These are phyloP conservation scores for Ephydatia muelleri DNA, from an alignment of 37 sponge, comb jelly and placozoan genomes.

Conservation along the genomic window DNA sequence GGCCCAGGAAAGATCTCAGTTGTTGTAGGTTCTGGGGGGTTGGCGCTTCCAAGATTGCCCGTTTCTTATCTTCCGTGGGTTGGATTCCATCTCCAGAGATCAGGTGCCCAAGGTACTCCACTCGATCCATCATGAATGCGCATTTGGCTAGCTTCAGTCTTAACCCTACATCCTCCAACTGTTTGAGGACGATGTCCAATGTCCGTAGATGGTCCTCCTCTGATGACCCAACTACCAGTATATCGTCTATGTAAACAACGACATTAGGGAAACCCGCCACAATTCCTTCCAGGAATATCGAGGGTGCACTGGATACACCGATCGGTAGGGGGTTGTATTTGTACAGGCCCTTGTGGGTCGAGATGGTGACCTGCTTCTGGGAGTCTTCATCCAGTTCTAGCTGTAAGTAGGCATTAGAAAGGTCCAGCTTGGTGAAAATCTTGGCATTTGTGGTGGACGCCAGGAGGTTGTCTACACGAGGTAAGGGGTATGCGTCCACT, in stretches of 20 bases:
- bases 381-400: slow-evolving; percentile 8
- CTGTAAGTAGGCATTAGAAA: slow-evolving; percentile 10
- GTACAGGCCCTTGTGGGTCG: slow-evolving; percentile 13
- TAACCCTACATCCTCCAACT: slow-evolving; percentile 5
- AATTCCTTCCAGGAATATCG: slow-evolving; percentile 73
- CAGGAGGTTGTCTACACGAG: neutral
- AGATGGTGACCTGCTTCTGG: slow-evolving; percentile 1
- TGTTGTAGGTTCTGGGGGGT: slow-evolving; percentile 28
- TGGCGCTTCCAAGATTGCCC: slow-evolving; percentile 17
- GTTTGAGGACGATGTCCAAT: slow-evolving; percentile 10
- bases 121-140: slow-evolving; percentile 4
- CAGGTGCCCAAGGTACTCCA: slow-evolving; percentile 22
- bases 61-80: neutral
- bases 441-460: neutral
- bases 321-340: neutral
- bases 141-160: slow-evolving; percentile 14
- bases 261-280: slow-evolving; percentile 44
- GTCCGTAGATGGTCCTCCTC: slow-evolving; percentile 17
- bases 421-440: slow-evolving; percentile 7
- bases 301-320: slow-evolving; percentile 15
- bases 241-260: slow-evolving; percentile 57
- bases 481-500: neutral
- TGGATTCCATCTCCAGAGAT: slow-evolving; percentile 16
- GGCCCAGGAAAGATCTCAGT: slow-evolving; percentile 52
- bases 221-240: slow-evolving; percentile 30